phyloP scores from a whole-genome alignment of 2,888 invertebrate species.

The Perizoma flavofasciatum region DNA sequence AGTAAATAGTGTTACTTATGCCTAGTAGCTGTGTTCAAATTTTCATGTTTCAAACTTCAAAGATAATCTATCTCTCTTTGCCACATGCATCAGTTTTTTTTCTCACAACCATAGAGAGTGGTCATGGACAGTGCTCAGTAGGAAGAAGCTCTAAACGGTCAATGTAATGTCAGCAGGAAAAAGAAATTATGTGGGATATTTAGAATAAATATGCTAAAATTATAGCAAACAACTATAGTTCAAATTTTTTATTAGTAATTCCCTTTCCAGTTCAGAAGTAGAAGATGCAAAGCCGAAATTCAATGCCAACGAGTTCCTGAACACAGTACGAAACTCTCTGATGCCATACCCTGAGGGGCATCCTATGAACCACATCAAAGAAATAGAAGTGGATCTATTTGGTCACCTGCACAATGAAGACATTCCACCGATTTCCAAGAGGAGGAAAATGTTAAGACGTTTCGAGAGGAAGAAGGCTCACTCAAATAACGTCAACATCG shows the following conservation, averaged over 20 bases:
- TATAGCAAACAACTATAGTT: not conserved
- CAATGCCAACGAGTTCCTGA: not conserved
- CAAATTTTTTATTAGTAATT: not conserved
- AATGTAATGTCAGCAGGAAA: too few species aligned
- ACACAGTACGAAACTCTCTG: slow-evolving; percentile 2
- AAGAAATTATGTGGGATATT: too few species aligned
- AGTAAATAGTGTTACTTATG: too few species aligned
- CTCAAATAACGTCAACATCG: slow-evolving; percentile 45
- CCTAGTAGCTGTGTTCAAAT: too few species aligned
- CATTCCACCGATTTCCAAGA: slow-evolving; percentile 67
- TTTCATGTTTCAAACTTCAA: too few species aligned
- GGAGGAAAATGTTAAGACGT: slow-evolving; percentile 74
- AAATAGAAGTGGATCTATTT: slow-evolving; percentile 77
- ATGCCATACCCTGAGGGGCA: slow-evolving; percentile 63
- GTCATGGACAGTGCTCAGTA: too few species aligned
- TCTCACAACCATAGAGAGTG: too few species aligned
- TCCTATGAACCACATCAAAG: slow-evolving; percentile 80
- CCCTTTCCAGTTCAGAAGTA: slow-evolving; percentile 42
- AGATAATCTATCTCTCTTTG: too few species aligned
- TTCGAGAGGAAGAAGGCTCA: slow-evolving; percentile 69
- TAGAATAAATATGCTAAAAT: too few species aligned
- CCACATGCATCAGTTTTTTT: too few species aligned
- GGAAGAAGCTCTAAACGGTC: too few species aligned
- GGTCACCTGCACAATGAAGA: slow-evolving; percentile 66
- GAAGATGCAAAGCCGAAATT: slow-evolving; percentile 43